These are phyloP conservation scores for Tridacna gigas DNA, from an alignment of 2,888 invertebrate genomes.

Conservation along the genomic window DNA sequence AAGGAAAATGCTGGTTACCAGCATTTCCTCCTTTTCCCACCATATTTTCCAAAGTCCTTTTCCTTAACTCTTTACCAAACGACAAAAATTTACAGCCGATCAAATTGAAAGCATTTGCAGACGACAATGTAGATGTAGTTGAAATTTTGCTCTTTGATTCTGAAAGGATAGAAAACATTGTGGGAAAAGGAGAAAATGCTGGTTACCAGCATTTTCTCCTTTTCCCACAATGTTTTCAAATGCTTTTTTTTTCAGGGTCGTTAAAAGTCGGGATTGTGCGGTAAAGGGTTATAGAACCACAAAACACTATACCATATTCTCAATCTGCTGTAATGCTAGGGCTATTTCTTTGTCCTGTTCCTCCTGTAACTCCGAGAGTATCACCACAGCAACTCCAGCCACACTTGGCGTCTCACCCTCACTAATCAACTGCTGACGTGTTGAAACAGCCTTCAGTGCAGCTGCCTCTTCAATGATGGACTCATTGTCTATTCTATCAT, in stretches of 20 bases:
- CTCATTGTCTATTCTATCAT: conserved; percentile 76
- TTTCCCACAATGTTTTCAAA: neutral
- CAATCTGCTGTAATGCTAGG: conserved; percentile 64
- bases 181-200: neutral
- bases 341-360: conserved; percentile 79
- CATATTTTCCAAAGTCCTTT: neutral
- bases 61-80: too few relatives aligned
- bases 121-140: too few relatives aligned
- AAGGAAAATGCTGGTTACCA: neutral
- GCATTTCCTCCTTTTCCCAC: too few relatives aligned
- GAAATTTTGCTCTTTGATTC: too few relatives aligned
- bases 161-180: too few relatives aligned
- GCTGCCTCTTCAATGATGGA: conserved; percentile 81
- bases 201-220: neutral
- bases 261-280: too few relatives aligned
- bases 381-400: conserved; percentile 66
- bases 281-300: neutral
- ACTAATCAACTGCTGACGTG: conserved; percentile 53
- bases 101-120: too few relatives aligned
- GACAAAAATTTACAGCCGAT: too few relatives aligned
- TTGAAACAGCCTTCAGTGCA: conserved; percentile 76
- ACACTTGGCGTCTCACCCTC: conserved; percentile 54
- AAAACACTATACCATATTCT: conserved; percentile 58
- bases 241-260: too few relatives aligned
- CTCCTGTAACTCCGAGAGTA: conserved; percentile 77